Evolutionary conservation across 2,888 invertebrate genomes (phyloP).

Genomic region (Invenusta paracnida): DNA sequence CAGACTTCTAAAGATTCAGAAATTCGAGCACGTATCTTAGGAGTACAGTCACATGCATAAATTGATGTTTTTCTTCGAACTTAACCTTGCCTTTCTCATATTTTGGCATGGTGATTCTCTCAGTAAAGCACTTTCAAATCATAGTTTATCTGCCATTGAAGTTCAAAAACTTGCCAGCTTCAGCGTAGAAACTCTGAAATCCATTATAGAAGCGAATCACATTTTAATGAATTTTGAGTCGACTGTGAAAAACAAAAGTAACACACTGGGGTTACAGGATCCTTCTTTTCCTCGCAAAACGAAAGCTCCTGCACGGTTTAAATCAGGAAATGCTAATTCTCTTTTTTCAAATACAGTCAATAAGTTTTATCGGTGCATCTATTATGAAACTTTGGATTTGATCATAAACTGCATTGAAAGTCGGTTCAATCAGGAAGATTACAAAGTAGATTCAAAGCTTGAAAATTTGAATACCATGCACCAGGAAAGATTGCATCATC

Average conservation of each 20-base stretch:
- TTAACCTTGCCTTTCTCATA: neutral
- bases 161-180: neutral
- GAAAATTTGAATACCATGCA: too few species aligned
- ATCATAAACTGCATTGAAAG: too few species aligned
- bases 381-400: neutral
- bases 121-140: neutral
- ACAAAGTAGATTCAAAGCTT: too few species aligned
- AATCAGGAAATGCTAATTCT: neutral
- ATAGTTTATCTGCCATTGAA: neutral
- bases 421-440: too few species aligned
- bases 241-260: neutral
- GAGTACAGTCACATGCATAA: neutral
- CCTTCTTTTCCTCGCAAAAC: neutral
- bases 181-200: neutral
- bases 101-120: neutral
- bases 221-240: neutral
- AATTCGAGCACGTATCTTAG: neutral
- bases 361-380: neutral
- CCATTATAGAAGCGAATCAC: neutral
- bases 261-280: neutral
- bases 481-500: neutral
- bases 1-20: neutral
- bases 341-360: neutral
- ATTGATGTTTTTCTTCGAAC: neutral
- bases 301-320: neutral